Conservation (phyloP, 2,113 vertebrate genomes). For the Tor tambroides region DNA sequence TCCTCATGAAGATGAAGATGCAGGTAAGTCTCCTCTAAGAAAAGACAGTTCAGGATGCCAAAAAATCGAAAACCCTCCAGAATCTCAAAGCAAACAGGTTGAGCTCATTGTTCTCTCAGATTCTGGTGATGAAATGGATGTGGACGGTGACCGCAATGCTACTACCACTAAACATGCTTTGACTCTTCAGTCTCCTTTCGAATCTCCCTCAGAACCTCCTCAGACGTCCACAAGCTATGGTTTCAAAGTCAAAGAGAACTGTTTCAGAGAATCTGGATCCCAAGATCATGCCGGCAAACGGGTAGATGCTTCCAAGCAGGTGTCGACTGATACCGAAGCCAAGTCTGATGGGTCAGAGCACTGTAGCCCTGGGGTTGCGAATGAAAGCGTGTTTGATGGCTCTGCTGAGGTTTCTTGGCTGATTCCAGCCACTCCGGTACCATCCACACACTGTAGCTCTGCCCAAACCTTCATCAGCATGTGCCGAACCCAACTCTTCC, state of each 20-base stretch:
- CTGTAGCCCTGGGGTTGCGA: neutral
- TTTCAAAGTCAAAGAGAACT: neutral
- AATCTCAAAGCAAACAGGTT: conserved; percentile 56
- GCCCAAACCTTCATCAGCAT: conserved; percentile 76
- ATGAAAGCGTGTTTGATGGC: conserved; percentile 56
- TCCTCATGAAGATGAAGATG: neutral
- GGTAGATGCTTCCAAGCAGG: neutral
- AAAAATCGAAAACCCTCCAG: neutral
- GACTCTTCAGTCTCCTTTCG: conserved; percentile 25
- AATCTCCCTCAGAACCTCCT: conserved; percentile 3
- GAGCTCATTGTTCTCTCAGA: conserved; percentile 83
- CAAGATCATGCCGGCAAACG: neutral
- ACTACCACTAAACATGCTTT: neutral
- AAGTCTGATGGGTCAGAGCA: neutral
- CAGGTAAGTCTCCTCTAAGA: neutral
- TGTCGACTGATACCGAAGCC: neutral
- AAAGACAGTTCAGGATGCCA: neutral
- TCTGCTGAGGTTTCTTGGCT: conserved; percentile 86
- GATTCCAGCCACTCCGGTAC: conserved; percentile 82
- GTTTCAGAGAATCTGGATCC: conserved; percentile 6
- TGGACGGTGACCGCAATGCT: conserved; percentile 62
- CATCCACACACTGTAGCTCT: conserved; percentile 60
- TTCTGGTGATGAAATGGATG: conserved; percentile 81
- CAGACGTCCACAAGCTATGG: conserved; percentile 46
- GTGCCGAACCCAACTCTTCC: conserved; percentile 71